A percentile compares a stretch with the other conserved stretches of the same genome.
Conservation (phyloP, 2,888 invertebrate species). For the Agapostemon virescens region DNA sequence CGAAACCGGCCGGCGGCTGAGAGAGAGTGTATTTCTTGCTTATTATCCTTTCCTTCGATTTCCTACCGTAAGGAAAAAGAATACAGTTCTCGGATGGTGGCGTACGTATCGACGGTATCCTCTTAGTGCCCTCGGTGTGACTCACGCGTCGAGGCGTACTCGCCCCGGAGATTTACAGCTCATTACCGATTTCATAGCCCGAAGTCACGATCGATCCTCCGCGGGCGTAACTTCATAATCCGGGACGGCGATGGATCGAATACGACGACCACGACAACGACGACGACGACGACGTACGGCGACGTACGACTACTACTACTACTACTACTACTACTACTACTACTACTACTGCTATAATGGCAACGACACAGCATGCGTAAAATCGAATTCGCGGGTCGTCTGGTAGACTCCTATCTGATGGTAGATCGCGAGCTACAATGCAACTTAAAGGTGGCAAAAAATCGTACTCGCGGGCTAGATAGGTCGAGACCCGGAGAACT, state of each 20-base stretch:
- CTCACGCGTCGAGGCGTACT: slow-evolving; percentile 63
- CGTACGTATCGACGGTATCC: slow-evolving; percentile 53
- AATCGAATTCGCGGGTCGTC: neutral
- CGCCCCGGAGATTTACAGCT: slow-evolving; percentile 75
- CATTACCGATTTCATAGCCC: slow-evolving; percentile 78
- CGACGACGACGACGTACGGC: neutral
- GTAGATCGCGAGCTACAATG: neutral
- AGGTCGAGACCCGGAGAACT: slow-evolving; percentile 2
- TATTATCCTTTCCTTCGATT: slow-evolving; percentile 79
- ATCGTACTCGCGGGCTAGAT: neutral
- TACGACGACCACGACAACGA: neutral
- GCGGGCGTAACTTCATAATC: slow-evolving; percentile 37
- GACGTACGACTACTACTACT: no score
- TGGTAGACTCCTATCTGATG: neutral
- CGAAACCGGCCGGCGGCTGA: slow-evolving; percentile 70
- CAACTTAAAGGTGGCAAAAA: neutral
- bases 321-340: no score
- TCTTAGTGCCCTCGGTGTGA: slow-evolving; percentile 58
- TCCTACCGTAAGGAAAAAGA: slow-evolving; percentile 70
- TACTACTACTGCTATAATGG: no score
- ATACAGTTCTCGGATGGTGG: slow-evolving; percentile 55
- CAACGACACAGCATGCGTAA: neutral
- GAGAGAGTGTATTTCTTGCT: slow-evolving; percentile 77
- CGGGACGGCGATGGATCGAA: neutral
- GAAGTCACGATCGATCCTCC: slow-evolving; percentile 61